Percentiles rank a stretch among this genome's conserved stretches.
These are phyloP conservation scores for Drosophila grimshawi DNA, from an alignment of 1,140 invertebrate genomes.

Conservation along the genomic window DNA sequence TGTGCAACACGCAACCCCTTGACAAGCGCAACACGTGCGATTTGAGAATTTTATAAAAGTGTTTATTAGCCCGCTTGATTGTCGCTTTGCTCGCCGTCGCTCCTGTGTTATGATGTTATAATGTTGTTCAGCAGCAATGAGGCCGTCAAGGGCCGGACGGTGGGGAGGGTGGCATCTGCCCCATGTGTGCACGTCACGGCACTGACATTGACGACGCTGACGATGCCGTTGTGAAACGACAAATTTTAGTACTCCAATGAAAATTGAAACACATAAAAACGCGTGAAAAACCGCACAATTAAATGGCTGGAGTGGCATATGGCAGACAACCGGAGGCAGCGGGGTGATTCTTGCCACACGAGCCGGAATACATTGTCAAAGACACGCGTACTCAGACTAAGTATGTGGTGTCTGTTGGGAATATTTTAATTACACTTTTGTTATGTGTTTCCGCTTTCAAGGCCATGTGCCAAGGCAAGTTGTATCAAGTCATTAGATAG, in stretches of 20 bases:
- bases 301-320: conserved; percentile 49
- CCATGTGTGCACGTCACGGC: conserved; percentile 8
- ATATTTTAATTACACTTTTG: conserved; percentile 19
- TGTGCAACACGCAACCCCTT: conserved; percentile 63
- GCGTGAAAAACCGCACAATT: conserved; percentile 71
- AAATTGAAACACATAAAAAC: conserved; percentile 76
- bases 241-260: conserved; percentile 73
- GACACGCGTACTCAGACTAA: conserved; percentile 12
- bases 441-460: conserved; percentile 29
- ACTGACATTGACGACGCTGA: conserved; percentile 62
- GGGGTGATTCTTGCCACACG: conserved; percentile 11
- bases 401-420: conserved; percentile 10
- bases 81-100: conserved; percentile 25
- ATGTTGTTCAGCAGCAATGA: conserved; percentile 8
- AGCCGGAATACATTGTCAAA: conserved; percentile 32
- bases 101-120: conserved; percentile 25
- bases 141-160: conserved; percentile 6
- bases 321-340: neutral
- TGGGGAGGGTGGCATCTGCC: neutral
- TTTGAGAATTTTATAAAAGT: conserved; percentile 79
- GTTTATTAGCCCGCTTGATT: conserved; percentile 68
- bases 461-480: conserved; percentile 10
- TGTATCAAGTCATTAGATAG: neutral
- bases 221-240: conserved; percentile 29
- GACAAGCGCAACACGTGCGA: conserved; percentile 78